These are phyloP conservation scores for Periophthalmus magnuspinnatus DNA, from an alignment of 2,797 vertebrate genomes.

Conservation along the genomic window DNA sequence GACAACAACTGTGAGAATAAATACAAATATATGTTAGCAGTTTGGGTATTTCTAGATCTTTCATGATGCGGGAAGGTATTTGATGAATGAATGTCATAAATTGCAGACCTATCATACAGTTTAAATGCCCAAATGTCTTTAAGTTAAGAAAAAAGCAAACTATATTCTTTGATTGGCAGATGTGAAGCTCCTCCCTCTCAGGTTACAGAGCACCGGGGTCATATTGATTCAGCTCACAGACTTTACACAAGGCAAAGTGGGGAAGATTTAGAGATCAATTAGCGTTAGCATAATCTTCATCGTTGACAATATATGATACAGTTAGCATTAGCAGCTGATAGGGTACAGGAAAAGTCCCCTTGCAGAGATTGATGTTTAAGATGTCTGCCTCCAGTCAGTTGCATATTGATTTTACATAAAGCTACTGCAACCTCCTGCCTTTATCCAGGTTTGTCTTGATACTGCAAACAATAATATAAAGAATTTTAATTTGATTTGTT, in stretches of 20 bases:
- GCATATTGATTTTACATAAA: neutral
- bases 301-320: neutral
- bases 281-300: slow-evolving; percentile 2
- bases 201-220: neutral
- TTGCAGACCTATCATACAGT: too few species aligned
- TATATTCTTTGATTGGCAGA: neutral
- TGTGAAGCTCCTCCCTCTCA: neutral
- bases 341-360: neutral
- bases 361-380: neutral
- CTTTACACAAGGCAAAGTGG: neutral
- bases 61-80: too few species aligned
- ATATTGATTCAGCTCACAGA: neutral
- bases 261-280: neutral
- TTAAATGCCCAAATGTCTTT: too few species aligned
- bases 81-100: too few species aligned
- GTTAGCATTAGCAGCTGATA: neutral
- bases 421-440: neutral
- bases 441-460: neutral
- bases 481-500: too few species aligned
- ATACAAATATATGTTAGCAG: too few species aligned
- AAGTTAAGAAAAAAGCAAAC: neutral
- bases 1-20: too few species aligned
- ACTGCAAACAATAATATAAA: neutral
- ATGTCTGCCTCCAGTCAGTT: neutral
- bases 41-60: too few species aligned